Evolutionary conservation across 1,140 invertebrate genomes (phyloP).

Genomic region (Sminthurides bifidus): DNA sequence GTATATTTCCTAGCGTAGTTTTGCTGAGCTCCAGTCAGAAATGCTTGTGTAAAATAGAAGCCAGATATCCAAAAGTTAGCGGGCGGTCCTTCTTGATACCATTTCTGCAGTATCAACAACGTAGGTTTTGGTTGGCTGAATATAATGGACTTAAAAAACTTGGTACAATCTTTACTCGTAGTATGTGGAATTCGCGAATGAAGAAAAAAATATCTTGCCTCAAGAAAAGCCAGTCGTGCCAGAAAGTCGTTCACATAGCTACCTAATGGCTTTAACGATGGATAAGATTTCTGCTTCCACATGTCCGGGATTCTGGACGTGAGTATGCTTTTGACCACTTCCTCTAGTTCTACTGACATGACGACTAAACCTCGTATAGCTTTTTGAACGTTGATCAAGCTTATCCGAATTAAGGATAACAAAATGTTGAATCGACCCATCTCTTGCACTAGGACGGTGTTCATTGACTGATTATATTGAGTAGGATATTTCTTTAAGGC

Average conservation of each 20-base stretch:
- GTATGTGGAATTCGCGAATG: no score
- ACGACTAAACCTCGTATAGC: slow-evolving; percentile 70
- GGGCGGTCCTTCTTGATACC: slow-evolving; percentile 72
- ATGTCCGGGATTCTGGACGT: slow-evolving; percentile 67
- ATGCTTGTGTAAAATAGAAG: slow-evolving; percentile 92
- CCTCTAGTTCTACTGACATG: slow-evolving; percentile 76
- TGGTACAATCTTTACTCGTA: no score
- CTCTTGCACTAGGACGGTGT: slow-evolving; percentile 86
- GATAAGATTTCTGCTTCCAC: slow-evolving; percentile 80
- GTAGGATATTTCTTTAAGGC: slow-evolving; percentile 63
- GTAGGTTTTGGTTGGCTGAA: no score
- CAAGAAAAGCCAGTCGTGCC: slow-evolving; percentile 61
- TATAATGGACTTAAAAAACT: no score
- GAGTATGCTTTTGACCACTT: slow-evolving; percentile 68
- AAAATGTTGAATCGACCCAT: slow-evolving; percentile 80
- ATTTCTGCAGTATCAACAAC: slow-evolving; percentile 50
- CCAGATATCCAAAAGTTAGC: slow-evolving; percentile 81
- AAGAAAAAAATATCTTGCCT: no score
- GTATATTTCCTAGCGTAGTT: slow-evolving; percentile 83
- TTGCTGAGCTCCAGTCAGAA: slow-evolving; percentile 83
- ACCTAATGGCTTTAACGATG: slow-evolving; percentile 80
- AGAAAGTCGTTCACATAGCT: slow-evolving; percentile 82
- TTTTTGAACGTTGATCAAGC: slow-evolving; percentile 66
- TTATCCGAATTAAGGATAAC: slow-evolving; percentile 56
- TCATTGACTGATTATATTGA: slow-evolving; percentile 73